Evolutionary conservation across 2,797 vertebrate genomes (phyloP).

Genomic region (Moxostoma hubbsi): DNA sequence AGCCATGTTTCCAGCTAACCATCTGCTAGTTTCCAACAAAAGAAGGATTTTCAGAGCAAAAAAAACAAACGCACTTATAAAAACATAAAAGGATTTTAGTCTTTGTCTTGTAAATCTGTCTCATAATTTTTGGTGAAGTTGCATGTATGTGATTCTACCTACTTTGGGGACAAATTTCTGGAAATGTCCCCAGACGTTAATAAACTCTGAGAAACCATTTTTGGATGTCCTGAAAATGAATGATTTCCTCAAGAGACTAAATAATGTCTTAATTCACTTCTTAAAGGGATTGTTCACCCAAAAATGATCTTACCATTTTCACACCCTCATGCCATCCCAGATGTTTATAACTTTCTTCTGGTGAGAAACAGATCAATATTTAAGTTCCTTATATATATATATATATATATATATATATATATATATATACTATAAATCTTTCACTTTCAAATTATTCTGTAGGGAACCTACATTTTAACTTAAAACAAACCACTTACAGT

Average conservation of each 20-base stretch:
- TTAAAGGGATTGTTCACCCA: neutral
- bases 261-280: neutral
- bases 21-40: constrained; percentile 98
- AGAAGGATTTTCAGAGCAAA: constrained; percentile 87
- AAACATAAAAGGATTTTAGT: constrained; percentile 12
- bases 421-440: no score
- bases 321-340: no score
- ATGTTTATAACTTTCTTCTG: no score
- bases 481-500: no score
- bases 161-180: constrained; percentile 31
- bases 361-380: no score
- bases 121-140: constrained; percentile 57
- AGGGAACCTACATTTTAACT: no score
- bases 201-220: neutral
- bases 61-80: constrained; percentile 20
- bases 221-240: constrained; percentile 14
- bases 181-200: neutral
- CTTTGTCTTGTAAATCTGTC: constrained; percentile 28
- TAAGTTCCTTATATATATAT: no score
- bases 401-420: no score
- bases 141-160: constrained; percentile 57
- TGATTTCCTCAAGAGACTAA: constrained; percentile 62
- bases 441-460: no score
- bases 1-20: constrained; percentile 96
- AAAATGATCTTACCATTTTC: no score